These are phyloP conservation scores for Panopea generosa DNA, from an alignment of 2,888 invertebrate genomes.

Conservation along the genomic window DNA sequence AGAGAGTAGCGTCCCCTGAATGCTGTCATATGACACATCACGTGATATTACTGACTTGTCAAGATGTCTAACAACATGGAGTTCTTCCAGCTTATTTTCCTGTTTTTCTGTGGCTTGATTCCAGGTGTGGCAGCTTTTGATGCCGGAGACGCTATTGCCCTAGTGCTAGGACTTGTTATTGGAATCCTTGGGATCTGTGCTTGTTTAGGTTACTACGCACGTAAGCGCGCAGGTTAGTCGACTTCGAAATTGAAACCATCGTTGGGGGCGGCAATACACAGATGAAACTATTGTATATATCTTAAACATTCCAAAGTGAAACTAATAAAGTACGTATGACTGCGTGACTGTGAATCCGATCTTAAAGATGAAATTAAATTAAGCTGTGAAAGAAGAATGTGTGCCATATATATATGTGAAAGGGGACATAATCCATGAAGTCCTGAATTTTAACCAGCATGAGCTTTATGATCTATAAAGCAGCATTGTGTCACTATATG, in stretches of 20 bases:
- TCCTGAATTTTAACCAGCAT: too few relatives aligned
- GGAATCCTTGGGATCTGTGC: conserved; percentile 85
- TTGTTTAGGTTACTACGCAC: conserved; percentile 85
- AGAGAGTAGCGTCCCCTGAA: conserved; percentile 11
- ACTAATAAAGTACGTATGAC: too few relatives aligned
- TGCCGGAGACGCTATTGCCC: conserved; percentile 85
- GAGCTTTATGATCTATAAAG: too few relatives aligned
- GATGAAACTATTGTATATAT: too few relatives aligned
- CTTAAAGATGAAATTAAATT: too few relatives aligned
- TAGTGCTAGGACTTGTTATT: conserved; percentile 84
- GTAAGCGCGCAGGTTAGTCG: conserved; percentile 71
- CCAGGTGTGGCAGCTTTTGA: conserved; percentile 84
- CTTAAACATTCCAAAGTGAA: too few relatives aligned
- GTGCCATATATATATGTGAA: too few relatives aligned
- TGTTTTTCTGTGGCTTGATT: conserved; percentile 72
- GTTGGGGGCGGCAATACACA: too few relatives aligned
- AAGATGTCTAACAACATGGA: conserved; percentile 73
- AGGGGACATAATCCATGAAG: too few relatives aligned
- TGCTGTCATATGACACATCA: conserved; percentile 66
- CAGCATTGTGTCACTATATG: too few relatives aligned
- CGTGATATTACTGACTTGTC: conserved; percentile 63
- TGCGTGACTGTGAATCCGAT: too few relatives aligned
- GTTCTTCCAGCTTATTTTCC: conserved; percentile 56
- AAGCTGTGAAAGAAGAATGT: too few relatives aligned
- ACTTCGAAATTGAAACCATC: conserved; percentile 1